phyloP scores from a whole-genome alignment of 2,888 invertebrate species.

The Isoperla grammatica region DNA sequence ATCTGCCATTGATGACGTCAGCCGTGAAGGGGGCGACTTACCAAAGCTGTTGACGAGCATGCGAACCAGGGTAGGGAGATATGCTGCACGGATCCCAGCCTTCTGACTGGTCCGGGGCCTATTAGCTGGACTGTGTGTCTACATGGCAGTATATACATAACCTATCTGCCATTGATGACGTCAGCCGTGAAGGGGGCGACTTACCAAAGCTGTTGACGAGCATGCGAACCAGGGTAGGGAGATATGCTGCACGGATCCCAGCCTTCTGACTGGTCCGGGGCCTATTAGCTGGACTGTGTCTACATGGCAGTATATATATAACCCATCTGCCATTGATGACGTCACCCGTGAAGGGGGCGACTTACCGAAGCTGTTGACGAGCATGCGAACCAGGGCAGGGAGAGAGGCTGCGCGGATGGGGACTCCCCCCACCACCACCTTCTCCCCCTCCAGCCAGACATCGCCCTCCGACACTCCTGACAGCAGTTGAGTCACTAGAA shows the following conservation, averaged over 20 bases:
- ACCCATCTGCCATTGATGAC: too few species aligned
- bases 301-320: too few species aligned
- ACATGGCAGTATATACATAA: too few species aligned
- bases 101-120: constrained; percentile 34
- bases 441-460: constrained; percentile 33
- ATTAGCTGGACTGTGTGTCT: too few species aligned
- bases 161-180: neutral
- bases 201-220: constrained; percentile 41
- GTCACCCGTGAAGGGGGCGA: constrained; percentile 3
- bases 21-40: too few species aligned
- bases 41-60: constrained; percentile 43
- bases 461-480: constrained; percentile 8
- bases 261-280: too few species aligned
- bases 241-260: constrained; percentile 38
- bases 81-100: too few species aligned
- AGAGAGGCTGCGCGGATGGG: constrained; percentile 38
- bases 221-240: constrained; percentile 42
- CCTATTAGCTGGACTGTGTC: too few species aligned
- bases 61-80: constrained; percentile 42
- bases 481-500: too few species aligned
- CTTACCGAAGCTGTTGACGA: constrained; percentile 44
- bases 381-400: constrained; percentile 42
- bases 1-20: too few species aligned
- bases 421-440: constrained; percentile 32
- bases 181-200: too few species aligned